Evolutionary conservation across 2,888 invertebrate species (phyloP), one percentile per base, ranked within the genome.

Genomic region (Amiota mariae): DNA sequence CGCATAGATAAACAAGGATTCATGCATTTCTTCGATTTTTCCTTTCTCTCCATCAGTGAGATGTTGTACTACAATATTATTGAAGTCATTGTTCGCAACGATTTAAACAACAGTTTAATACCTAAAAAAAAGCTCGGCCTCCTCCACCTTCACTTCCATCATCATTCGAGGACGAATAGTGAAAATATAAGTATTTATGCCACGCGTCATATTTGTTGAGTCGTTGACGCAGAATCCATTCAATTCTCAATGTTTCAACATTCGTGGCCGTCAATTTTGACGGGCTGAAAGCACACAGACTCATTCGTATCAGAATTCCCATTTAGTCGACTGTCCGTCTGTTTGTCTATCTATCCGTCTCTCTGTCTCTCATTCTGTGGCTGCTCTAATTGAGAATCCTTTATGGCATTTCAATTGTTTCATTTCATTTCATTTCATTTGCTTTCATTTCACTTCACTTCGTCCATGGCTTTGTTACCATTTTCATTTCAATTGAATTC

Each of bases 261-360:
- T 76, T 77, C 84, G 80, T 81, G 87, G 85, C 83, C 88, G 82
- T 87, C 87, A 87, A 87, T 81, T 86, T 87, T 87, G 87, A 87
- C 87, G 88, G 66, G 72, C 70, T 51, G 64, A 66, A 66, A 47
- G 61, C 20, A 59, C 59, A 59, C 59, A 59, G 18, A 18, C 15
- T 11, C 18, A 59, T 18, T 20, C 59, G 20, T 20, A 18, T 18
- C 11, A 59, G 15, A 63, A 63, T 51, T 61, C 10, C 67, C 63
- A 46, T 9, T n/a, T 47, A 46, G 49, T 51, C 67, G 54, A 8
- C 67, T 54, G 51, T 47, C 47, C n/a, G 24, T 46, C n/a, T 24
- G 18, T 66, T 18, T 57, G 15, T 59, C 74, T 51, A 56, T 18
- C n/a, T 18, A 18, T n/a, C n/a, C 47, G 15, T 59, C 74, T 51